phyloP scores from a whole-genome alignment of 2,797 vertebrate species.

The Cuniculus paca region DNA sequence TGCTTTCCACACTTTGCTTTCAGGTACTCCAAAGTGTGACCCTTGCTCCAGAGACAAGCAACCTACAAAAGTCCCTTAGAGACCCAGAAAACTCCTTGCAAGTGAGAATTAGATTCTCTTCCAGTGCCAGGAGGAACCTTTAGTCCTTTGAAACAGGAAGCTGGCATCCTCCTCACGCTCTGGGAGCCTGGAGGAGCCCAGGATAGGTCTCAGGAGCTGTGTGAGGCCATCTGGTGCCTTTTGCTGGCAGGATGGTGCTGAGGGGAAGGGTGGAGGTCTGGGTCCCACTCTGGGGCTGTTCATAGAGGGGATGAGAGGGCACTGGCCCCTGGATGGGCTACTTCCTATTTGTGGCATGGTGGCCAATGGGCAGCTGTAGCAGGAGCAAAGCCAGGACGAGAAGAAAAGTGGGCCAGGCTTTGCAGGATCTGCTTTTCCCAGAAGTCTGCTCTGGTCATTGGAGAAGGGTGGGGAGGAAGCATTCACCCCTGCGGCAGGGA shows the following conservation, averaged over 20 bases:
- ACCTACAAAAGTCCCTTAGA: background rate
- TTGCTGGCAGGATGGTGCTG: background rate
- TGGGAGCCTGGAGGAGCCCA: rapidly evolving
- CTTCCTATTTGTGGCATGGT: background rate
- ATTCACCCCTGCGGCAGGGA: background rate
- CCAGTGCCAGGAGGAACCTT: background rate
- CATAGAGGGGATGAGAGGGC: background rate
- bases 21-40: background rate
- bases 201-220: background rate
- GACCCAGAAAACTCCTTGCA: conserved; percentile 29
- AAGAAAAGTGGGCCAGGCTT: background rate
- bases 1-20: background rate
- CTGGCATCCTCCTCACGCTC: background rate
- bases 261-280: background rate
- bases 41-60: background rate
- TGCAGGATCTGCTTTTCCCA: background rate
- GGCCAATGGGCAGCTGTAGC: background rate
- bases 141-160: too few relatives aligned
- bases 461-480: background rate
- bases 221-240: background rate
- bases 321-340: background rate
- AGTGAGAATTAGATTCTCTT: background rate
- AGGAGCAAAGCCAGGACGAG: background rate
- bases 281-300: background rate
- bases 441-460: background rate